These are phyloP conservation scores for Ia io DNA, from an alignment of 2,113 vertebrate species.

Conservation along the genomic window DNA sequence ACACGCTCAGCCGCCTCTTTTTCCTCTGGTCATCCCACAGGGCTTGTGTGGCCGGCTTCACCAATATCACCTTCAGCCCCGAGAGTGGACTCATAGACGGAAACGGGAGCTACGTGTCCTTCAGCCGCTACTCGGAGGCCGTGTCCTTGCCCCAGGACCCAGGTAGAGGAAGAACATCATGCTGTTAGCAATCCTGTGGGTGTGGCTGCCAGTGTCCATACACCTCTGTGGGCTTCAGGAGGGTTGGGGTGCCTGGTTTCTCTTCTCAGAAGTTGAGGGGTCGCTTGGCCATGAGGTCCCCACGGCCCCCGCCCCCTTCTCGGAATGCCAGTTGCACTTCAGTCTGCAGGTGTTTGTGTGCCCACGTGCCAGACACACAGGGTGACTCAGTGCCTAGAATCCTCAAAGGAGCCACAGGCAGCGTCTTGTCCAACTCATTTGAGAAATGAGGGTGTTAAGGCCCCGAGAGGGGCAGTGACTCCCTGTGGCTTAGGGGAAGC, in stretches of 20 bases:
- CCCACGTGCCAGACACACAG: fast-evolving
- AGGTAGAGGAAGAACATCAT: conserved; percentile 75
- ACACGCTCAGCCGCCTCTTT: background rate
- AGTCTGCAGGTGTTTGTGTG: background rate
- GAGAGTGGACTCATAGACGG: conserved; percentile 30
- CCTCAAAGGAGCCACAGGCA: background rate
- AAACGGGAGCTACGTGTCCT: conserved; percentile 77
- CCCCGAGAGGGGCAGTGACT: background rate
- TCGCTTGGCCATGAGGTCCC: background rate
- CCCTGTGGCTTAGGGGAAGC: background rate
- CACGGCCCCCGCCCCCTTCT: fast-evolving
- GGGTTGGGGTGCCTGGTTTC: background rate
- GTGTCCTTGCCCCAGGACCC: conserved; percentile 81
- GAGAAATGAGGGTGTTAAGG: background rate
- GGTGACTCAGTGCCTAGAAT: background rate
- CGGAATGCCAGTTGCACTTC: background rate
- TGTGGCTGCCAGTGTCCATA: background rate
- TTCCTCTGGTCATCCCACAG: conserved; percentile 57
- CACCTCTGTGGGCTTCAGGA: fast-evolving
- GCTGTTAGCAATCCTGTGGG: fast-evolving
- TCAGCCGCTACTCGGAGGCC: conserved; percentile 67
- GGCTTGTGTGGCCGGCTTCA: conserved; percentile 84
- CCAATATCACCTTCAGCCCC: conserved; percentile 73
- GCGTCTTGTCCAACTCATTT: background rate
- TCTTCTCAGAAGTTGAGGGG: background rate